Base-by-base conservation (phyloP, 2,113 vertebrate genomes). In the Hippoglossus stenolepis region DNA sequence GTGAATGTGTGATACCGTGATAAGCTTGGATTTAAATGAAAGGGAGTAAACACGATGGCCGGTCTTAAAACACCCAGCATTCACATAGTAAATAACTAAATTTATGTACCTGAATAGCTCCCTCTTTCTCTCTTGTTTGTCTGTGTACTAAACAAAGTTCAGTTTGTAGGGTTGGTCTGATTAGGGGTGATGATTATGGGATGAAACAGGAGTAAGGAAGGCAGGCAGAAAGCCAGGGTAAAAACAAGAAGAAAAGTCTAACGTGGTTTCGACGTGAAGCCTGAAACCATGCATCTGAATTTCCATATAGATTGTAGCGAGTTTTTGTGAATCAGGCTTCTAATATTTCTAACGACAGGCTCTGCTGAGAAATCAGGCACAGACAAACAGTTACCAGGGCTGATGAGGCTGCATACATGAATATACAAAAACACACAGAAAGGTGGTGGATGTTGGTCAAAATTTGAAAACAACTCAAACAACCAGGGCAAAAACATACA, bases 271-370 rank as follows among this genome's bases (percentile, higher is more conserved):
- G 31, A 31, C 31, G 31, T 21, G 54, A 43, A 68, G 71, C 67
- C 62, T 80, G 64, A 74, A 75, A 85, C 56, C 70, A 84, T 73
- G 47, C 28, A 69, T 53, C 56, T 79, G 18, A 81, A 90, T 89
- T 89, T 85, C 73, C 88, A 84, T 81, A 75, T 87, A 90, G 72
- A 89, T 81, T 85, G 77, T 72, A 17, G 53, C 40, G 8, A 59
- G 62, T 79, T 80, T 65, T 2, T 70, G 79, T 68, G 60, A 78
- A 65, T 66, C 74, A 59, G 65, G 49, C 61, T 54, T 70, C 67
- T 62, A 70, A 79, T 88, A 75, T 76, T 76, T 75, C 60, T 79
- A 79, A 80, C 71, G 45, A 76, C 57, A 78, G 66, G 76, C 40
- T 76, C 49, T 23, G 57, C 60, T 80, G 66, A 72, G 66, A 76